Evolutionary conservation across 2,888 invertebrate species (phyloP).

Genomic region (Alentia gelatinosa): DNA sequence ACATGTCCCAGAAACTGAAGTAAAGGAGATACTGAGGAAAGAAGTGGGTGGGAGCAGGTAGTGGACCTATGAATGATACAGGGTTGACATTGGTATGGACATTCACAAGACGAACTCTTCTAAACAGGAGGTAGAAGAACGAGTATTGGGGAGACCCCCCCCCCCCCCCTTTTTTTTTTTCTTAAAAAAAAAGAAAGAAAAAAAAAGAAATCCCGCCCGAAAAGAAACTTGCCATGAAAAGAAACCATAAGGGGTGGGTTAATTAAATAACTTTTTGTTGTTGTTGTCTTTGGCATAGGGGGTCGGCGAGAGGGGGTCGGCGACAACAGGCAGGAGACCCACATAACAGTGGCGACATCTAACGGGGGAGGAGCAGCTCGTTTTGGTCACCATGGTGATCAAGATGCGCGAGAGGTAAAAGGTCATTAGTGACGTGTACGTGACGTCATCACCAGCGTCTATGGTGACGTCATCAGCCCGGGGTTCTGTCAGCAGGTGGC

Average conservation of each 20-base stretch:
- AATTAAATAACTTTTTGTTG: slow-evolving; percentile 1
- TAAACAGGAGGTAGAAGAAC: not conserved
- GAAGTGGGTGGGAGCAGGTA: not conserved
- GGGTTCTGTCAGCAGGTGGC: slow-evolving; percentile 24
- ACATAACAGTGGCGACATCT: slow-evolving; percentile 47
- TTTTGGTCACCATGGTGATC: slow-evolving; percentile 13
- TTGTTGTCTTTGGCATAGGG: not conserved
- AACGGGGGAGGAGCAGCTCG: not conserved
- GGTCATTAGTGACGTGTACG: slow-evolving; percentile 35
- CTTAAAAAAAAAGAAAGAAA: no score
- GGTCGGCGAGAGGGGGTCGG: not conserved
- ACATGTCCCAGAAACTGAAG: not conserved
- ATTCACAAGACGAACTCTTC: not conserved
- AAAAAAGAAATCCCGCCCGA: no score
- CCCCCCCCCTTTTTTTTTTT: not conserved
- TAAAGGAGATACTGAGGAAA: not conserved
- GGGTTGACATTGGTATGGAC: not conserved
- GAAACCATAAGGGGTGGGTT: not conserved
- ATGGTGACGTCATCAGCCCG: not conserved
- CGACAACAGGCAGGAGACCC: slow-evolving; percentile 28
- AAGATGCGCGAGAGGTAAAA: slow-evolving; percentile 53
- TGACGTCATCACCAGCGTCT: slow-evolving; percentile 9
- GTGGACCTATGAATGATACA: not conserved
- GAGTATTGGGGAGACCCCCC: not conserved
- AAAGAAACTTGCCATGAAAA: no score